Conservation (phyloP, 2,113 vertebrate species). For the Pollachius pollachius region DNA sequence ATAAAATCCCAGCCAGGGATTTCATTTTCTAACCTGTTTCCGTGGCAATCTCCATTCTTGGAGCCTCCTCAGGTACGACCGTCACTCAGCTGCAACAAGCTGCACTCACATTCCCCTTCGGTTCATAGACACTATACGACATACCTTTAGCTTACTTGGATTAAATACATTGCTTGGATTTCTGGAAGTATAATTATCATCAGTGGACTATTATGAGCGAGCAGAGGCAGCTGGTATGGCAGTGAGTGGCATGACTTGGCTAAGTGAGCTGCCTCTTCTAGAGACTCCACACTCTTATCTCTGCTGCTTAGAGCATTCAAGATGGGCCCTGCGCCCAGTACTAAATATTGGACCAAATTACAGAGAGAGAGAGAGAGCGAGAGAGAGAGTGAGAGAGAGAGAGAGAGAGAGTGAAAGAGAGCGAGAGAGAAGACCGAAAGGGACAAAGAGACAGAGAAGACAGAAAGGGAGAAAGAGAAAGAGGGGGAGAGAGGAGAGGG, state of each 20-base stretch:
- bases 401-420: too few relatives aligned
- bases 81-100: neutral
- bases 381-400: too few relatives aligned
- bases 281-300: conserved; percentile 62
- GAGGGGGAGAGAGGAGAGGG: neutral
- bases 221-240: conserved; percentile 43
- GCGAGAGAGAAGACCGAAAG: too few relatives aligned
- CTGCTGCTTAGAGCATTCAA: conserved; percentile 61
- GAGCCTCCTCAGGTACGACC: too few relatives aligned
- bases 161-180: conserved; percentile 17
- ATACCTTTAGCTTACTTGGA: conserved; percentile 30
- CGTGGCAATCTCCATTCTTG: too few relatives aligned
- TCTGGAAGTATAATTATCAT: conserved; percentile 38
- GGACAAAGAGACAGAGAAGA: too few relatives aligned
- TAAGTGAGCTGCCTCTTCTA: conserved; percentile 49
- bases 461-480: too few relatives aligned
- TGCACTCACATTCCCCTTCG: neutral
- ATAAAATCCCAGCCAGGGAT: too few relatives aligned
- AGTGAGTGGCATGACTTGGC: conserved; percentile 59
- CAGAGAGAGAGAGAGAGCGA: too few relatives aligned
- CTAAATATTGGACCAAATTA: conserved; percentile 67
- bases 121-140: neutral
- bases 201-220: conserved; percentile 43
- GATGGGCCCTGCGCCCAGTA: conserved; percentile 61
- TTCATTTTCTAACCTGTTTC: too few relatives aligned